phyloP scores from a whole-genome alignment of 1,140 invertebrate species.

The silkworm (Bombyx mori) region ASM3026992v2 NC_085118.1:1097001-1097500 shows the following conservation, averaged over 20 bases:
- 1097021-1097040: slow-evolving; percentile 55
- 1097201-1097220: no score
- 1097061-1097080: slow-evolving; percentile 61
- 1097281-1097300: slow-evolving; percentile 42
- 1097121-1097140: slow-evolving; percentile 48
- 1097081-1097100: slow-evolving; percentile 58
- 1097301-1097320: slow-evolving; percentile 50
- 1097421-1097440: slow-evolving; percentile 58
- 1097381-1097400: slow-evolving; percentile 39
- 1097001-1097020: slow-evolving; percentile 4
- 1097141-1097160: slow-evolving; percentile 16
- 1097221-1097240: no score
- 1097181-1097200: no score
- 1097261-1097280: slow-evolving; percentile 16
- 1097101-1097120: slow-evolving; percentile 59
- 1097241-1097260: neutral
- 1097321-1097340: slow-evolving; percentile 38
- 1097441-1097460: slow-evolving; percentile 41
- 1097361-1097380: slow-evolving; percentile 43
- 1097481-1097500: no score
- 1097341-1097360: slow-evolving; percentile 46
- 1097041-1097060: slow-evolving; percentile 50
- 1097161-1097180: neutral
- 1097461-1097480: slow-evolving; percentile 13
- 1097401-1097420: slow-evolving; percentile 42